These are phyloP conservation scores for Aphidius ervi DNA, from an alignment of 1,140 invertebrate genomes.

Conservation along the genomic window DNA sequence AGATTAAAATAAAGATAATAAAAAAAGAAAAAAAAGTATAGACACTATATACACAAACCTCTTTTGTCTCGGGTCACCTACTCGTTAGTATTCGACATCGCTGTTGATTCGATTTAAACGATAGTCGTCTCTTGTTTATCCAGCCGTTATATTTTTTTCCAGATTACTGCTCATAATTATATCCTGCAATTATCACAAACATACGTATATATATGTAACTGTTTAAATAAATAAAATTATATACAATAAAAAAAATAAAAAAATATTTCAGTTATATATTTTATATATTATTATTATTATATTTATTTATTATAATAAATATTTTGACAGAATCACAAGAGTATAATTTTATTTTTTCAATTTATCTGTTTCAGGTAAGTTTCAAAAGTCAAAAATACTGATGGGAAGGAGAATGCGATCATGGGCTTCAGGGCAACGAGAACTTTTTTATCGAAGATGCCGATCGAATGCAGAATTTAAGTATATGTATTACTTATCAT, in stretches of 20 bases:
- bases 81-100: conserved; percentile 29
- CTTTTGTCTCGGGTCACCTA: conserved; percentile 29
- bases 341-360: conserved; percentile 10
- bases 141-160: conserved; percentile 4
- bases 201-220: no score
- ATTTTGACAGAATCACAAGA: not conserved
- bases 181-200: no score
- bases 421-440: conserved; percentile 16
- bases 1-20: conserved; percentile 13
- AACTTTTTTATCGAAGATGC: conserved; percentile 16
- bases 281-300: not conserved
- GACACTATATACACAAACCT: not conserved
- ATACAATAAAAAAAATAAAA: no score
- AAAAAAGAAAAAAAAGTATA: conserved; percentile 2
- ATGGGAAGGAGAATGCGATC: not conserved
- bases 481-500: conserved; percentile 23
- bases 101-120: conserved; percentile 34
- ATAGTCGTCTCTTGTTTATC: conserved; percentile 30
- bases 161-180: no score
- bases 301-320: not conserved
- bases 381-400: not conserved
- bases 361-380: conserved; percentile 30
- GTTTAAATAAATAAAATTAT: no score
- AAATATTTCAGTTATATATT: not conserved
- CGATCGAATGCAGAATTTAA: conserved; percentile 23